Conservation (phyloP, 1,140 invertebrate genomes). For the Archivesica marissinica region DNA sequence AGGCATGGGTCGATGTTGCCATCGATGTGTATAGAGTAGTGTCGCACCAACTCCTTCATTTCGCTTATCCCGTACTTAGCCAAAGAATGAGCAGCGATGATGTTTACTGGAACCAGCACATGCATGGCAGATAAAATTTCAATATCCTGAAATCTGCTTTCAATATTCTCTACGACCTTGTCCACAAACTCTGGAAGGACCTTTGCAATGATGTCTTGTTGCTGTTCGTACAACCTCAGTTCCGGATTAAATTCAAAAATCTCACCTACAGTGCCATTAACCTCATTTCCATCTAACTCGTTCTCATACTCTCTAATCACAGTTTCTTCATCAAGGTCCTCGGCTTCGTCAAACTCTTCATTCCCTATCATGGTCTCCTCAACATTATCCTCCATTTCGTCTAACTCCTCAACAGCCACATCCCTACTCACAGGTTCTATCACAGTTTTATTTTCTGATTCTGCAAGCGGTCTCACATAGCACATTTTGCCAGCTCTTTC, state of each 20-base stretch:
- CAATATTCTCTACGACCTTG: not conserved
- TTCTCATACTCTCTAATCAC: no score
- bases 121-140: conserved; percentile 1
- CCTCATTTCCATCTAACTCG: not conserved
- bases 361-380: not conserved
- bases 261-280: not conserved
- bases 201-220: not conserved
- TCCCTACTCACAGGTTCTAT: not conserved
- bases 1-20: conserved; percentile 4
- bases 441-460: not conserved
- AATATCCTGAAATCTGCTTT: conserved; percentile 28
- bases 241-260: not conserved
- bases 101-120: conserved; percentile 21
- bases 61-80: not conserved
- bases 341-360: not conserved
- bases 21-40: not conserved
- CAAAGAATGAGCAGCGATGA: not conserved
- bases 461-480: no score
- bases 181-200: not conserved
- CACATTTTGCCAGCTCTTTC: no score
- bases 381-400: not conserved
- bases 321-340: not conserved
- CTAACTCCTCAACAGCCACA: not conserved
- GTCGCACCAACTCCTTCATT: not conserved
- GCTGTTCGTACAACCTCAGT: not conserved